Percentiles rank a stretch among this genome's conserved stretches.
These are phyloP conservation scores for Ganaspis sp. DNA, from an alignment of 1,140 invertebrate genomes.

Conservation along the genomic window DNA sequence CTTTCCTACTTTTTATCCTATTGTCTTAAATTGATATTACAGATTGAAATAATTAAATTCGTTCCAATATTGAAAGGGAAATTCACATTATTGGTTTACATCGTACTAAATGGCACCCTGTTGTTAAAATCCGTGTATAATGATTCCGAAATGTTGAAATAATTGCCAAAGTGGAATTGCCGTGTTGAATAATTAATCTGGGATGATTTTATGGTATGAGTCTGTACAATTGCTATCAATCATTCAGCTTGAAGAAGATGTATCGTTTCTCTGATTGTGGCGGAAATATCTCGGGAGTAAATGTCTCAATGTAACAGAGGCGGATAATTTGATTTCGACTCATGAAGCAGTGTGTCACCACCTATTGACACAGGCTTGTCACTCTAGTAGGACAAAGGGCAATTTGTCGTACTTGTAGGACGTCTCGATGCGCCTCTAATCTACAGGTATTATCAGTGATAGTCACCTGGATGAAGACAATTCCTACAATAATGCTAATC, in stretches of 20 bases:
- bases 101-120: background rate
- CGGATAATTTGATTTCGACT: constrained; percentile 21
- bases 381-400: constrained; percentile 19
- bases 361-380: constrained; percentile 6
- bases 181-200: too few relatives aligned
- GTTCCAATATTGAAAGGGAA: background rate
- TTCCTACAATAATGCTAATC: background rate
- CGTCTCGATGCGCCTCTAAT: constrained; percentile 18
- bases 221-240: background rate
- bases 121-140: background rate
- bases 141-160: too few relatives aligned
- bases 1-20: background rate
- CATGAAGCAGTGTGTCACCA: constrained; percentile 22
- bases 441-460: background rate
- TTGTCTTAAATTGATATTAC: background rate
- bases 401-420: constrained; percentile 23
- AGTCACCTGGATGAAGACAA: background rate
- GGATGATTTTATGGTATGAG: too few relatives aligned
- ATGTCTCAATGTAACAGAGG: constrained; percentile 7
- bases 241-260: background rate
- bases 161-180: too few relatives aligned
- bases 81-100: background rate
- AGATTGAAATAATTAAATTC: background rate
- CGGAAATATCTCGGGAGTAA: background rate
- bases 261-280: background rate